Percentiles rank a stretch among this genome's conserved stretches.
Evolutionary conservation across 2,113 vertebrate genomes (phyloP).

Genomic region (Diphyllodes magnificus): DNA sequence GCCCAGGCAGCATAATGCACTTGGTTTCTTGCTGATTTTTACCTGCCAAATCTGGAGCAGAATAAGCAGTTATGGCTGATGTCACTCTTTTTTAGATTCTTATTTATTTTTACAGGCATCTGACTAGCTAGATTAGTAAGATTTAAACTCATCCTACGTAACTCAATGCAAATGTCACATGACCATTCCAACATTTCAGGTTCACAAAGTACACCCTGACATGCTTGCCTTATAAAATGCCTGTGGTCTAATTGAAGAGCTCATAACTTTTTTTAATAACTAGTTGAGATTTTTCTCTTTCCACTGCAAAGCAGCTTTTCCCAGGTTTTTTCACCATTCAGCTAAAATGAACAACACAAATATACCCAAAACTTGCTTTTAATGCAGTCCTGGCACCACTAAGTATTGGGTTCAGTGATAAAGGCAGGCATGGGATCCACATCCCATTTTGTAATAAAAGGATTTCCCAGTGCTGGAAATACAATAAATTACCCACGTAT

Average conservation of each 20-base stretch:
- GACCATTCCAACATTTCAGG: background rate
- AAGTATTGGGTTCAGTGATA: background rate
- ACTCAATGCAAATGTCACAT: background rate
- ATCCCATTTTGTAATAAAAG: background rate
- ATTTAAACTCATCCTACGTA: background rate
- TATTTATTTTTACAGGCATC: constrained; percentile 37
- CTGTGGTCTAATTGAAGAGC: constrained; percentile 36
- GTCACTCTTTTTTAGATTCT: constrained; percentile 32
- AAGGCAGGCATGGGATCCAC: background rate
- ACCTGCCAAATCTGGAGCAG: constrained; percentile 55
- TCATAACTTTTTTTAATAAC: background rate
- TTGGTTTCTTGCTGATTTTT: constrained; percentile 50
- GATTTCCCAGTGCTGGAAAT: background rate
- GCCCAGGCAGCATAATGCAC: constrained; percentile 42
- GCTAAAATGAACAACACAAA: background rate
- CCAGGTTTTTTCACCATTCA: background rate
- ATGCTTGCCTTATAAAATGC: constrained; percentile 7
- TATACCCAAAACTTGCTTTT: background rate
- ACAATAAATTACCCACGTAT: background rate
- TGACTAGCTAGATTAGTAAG: background rate
- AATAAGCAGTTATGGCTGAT: constrained; percentile 39
- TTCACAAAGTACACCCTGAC: constrained; percentile 4
- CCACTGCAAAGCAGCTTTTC: background rate
- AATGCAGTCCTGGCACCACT: background rate
- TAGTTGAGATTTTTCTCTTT: constrained; percentile 16